Base-by-base conservation (phyloP, 2,113 vertebrate genomes). In the Syngnathoides biaculeatus region DNA sequence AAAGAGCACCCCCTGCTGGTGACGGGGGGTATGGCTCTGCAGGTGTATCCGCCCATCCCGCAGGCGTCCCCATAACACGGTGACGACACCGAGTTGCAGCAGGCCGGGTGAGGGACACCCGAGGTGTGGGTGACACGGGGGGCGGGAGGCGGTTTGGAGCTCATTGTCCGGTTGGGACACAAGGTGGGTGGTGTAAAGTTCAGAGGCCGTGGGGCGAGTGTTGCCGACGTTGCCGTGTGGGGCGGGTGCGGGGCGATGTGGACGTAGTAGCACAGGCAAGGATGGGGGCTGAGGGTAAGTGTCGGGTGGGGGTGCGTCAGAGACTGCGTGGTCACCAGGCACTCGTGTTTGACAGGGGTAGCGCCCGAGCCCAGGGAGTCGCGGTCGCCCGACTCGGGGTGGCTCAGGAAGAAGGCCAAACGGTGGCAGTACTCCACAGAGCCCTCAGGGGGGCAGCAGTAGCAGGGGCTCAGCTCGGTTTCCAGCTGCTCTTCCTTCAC, bases 261-360 rank as follows among this genome's bases (percentile, higher is more conserved):
- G 15, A 92, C 88, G 43, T 91, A 92, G 79, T 91, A 92, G 80
- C 90, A 92, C 40, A 92, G 86, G 93, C 89, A 98, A 48, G 64
- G 93, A 75, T 91, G 90, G 13, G 89, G 84, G 78, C 90, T 89
- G 40, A 92, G 85, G 45, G 91, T 65, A 57, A 92, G 86, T 2
- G 90, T 87, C 0, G 90, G 74, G 71, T 91, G 85, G 70, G 89
- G 72, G 63, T 91, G 91, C 0, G 89, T 64, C 69, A 91, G 71
- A 10, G 91, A 78, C 8, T 87, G 86, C 1, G 87, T 75, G 62
- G 88, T 78, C 59, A 92, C 87, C 75, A 96, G 93, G 64, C 95
- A 95, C 79, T 98, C 95, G 75, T 93, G 95, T 69, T 98, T 98
- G 68, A 96, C 94, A 6, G 95, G 93, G 27, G 6, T 90, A 74